Conservation (phyloP, 2,888 invertebrate genomes). For the Hanleya hanleyi region DNA sequence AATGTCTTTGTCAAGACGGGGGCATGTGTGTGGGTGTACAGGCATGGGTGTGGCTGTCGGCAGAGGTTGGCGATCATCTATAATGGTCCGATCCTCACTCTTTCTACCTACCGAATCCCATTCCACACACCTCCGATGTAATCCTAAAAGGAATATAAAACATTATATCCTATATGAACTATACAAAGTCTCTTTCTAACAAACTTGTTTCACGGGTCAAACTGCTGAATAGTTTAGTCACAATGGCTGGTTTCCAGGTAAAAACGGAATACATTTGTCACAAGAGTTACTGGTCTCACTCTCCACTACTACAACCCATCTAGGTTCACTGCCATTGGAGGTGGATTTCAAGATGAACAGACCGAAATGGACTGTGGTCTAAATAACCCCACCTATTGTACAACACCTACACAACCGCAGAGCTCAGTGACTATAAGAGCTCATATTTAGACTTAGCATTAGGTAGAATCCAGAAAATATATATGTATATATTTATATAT, state of each 20-base stretch:
- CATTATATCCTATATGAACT: background rate
- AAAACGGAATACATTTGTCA: no score
- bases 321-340: background rate
- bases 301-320: no score
- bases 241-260: no score
- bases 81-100: no score
- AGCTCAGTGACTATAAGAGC: background rate
- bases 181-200: no score
- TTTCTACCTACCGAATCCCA: conserved; percentile 42
- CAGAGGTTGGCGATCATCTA: no score
- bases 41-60: no score
- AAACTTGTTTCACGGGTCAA: no score
- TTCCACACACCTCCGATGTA: conserved; percentile 62
- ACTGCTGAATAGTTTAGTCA: no score
- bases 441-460: background rate
- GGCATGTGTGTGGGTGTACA: no score
- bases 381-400: background rate
- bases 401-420: background rate
- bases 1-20: no score
- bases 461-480: background rate
- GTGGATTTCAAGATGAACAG: background rate
- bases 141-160: conserved; percentile 53
- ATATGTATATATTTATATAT: conserved; percentile 4
- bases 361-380: background rate
- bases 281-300: no score